A percentile compares a stretch with the other conserved stretches of the same genome.
Conservation (phyloP, 1,140 invertebrate genomes). For the Trichonephila clavata region DNA sequence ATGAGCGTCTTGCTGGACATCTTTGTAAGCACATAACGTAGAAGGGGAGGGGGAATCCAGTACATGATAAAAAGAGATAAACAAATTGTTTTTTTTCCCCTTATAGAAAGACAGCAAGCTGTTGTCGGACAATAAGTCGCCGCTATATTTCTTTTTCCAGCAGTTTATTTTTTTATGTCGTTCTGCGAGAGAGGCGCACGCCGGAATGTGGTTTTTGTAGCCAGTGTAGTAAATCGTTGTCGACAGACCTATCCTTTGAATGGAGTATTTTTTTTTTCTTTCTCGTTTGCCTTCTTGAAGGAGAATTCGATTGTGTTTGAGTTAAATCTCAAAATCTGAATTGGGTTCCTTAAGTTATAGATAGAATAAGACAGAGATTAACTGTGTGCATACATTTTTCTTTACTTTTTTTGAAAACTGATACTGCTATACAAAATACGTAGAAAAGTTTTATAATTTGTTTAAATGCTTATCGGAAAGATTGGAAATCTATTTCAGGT, state of each 20-base stretch:
- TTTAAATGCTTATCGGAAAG: too few relatives aligned
- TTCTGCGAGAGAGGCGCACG: background rate
- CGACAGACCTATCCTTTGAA: background rate
- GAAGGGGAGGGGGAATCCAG: background rate
- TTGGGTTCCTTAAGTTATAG: too few relatives aligned
- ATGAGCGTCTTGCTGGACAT: background rate
- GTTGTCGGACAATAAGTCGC: slow-evolving; percentile 24
- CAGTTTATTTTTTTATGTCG: slow-evolving; percentile 8
- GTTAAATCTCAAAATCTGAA: background rate
- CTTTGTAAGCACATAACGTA: slow-evolving; percentile 30
- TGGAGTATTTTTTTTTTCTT: background rate
- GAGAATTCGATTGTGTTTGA: background rate
- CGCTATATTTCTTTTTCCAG: slow-evolving; percentile 22
- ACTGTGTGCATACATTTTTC: too few relatives aligned
- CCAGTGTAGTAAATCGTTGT: slow-evolving; percentile 16
- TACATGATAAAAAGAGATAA: slow-evolving; percentile 23
- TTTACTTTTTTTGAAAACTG: too few relatives aligned
- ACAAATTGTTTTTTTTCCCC: slow-evolving; percentile 19
- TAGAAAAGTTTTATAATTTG: too few relatives aligned
- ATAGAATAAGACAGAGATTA: too few relatives aligned
- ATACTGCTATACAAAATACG: too few relatives aligned
- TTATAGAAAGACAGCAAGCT: background rate
- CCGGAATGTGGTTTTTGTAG: slow-evolving; percentile 35
- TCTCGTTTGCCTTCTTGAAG: background rate
- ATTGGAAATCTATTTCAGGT: too few relatives aligned